phyloP scores from a whole-genome alignment of 2,797 vertebrate genomes.

The Echiichthys vipera region DNA sequence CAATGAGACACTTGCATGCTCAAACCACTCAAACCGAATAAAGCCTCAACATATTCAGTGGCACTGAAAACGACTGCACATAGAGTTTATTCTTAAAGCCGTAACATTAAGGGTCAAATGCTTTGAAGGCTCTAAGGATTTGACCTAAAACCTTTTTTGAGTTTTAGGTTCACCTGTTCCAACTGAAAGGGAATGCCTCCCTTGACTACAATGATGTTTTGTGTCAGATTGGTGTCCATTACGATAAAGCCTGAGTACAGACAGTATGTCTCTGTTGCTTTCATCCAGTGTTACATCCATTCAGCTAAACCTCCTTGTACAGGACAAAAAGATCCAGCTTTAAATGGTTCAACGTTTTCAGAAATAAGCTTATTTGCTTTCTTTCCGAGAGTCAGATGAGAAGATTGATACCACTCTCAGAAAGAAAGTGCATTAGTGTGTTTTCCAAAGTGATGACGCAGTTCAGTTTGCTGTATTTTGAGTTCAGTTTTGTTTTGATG shows the following conservation, averaged over 20 bases:
- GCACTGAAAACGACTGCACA: not conserved
- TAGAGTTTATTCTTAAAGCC: conserved; percentile 22
- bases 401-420: too few relatives aligned
- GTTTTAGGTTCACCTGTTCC: conserved; percentile 12
- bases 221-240: conserved; percentile 14
- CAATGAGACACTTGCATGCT: conserved; percentile 32
- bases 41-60: conserved; percentile 21
- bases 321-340: not conserved
- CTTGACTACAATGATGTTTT: not conserved
- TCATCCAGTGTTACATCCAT: not conserved
- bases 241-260: not conserved
- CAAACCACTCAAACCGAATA: conserved; percentile 19
- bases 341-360: not conserved
- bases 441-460: too few relatives aligned
- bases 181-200: not conserved
- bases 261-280: conserved; percentile 22
- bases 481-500: not conserved
- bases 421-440: too few relatives aligned
- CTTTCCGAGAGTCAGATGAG: too few relatives aligned
- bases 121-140: conserved; percentile 11
- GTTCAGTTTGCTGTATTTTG: not conserved
- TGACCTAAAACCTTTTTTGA: not conserved
- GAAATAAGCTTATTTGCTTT: not conserved
- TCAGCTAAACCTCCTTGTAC: not conserved
- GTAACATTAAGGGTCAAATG: conserved; percentile 16